phyloP scores from a whole-genome alignment of 2,888 invertebrate genomes.

The Hedychridium roseum region DNA sequence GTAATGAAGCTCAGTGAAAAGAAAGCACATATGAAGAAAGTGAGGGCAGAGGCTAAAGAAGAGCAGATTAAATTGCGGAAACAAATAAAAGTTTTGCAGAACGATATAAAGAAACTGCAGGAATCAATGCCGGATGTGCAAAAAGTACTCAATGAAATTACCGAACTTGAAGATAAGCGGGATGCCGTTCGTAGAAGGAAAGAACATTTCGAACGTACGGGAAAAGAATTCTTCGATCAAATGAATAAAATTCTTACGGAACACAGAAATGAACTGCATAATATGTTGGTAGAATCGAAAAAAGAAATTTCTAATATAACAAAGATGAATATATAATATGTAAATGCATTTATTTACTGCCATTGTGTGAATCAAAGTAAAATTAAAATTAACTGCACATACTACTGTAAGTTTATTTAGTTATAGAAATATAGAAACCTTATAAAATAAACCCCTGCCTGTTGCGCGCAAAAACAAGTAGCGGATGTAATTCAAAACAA shows the following conservation, averaged over 20 bases:
- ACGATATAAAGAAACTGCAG: constrained; percentile 31
- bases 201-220: constrained; percentile 34
- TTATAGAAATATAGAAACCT: constrained; percentile 3
- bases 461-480: too few species aligned
- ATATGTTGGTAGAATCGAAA: constrained; percentile 11
- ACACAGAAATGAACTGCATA: constrained; percentile 33
- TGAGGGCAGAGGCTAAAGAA: constrained; percentile 27
- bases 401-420: constrained; percentile 12
- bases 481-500: too few species aligned
- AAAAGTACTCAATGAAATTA: constrained; percentile 27
- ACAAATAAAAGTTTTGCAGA: constrained; percentile 39
- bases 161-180: constrained; percentile 43
- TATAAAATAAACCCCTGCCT: too few species aligned
- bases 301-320: not conserved
- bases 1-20: constrained; percentile 35
- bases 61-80: constrained; percentile 41
- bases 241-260: constrained; percentile 39
- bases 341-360: not conserved
- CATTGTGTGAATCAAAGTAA: too few species aligned
- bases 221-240: constrained; percentile 41
- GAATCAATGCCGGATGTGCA: constrained; percentile 29
- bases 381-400: too few species aligned
- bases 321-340: not conserved
- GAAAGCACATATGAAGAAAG: constrained; percentile 32
- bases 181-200: constrained; percentile 40